These are phyloP conservation scores for Drepanosiphum platanoidis DNA, from an alignment of 2,888 invertebrate species.

Conservation along the genomic window DNA sequence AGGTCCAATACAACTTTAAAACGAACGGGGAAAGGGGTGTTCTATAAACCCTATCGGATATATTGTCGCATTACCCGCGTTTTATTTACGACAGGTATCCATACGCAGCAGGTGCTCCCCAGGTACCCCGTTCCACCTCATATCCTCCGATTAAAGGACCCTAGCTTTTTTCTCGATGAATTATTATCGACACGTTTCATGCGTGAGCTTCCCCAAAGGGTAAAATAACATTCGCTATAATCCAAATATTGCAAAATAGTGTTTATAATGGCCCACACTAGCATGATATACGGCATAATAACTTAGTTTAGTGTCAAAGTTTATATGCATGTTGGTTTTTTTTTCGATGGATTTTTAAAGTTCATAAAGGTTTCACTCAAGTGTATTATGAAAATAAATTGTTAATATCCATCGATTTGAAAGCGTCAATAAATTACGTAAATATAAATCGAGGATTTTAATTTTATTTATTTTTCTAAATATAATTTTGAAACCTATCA, in stretches of 20 bases:
- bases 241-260: slow-evolving; percentile 61
- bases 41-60: slow-evolving; percentile 56
- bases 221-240: slow-evolving; percentile 61
- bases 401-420: slow-evolving; percentile 18
- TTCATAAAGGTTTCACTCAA: slow-evolving; percentile 47
- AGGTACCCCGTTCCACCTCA: slow-evolving; percentile 48
- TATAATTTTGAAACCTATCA: not conserved
- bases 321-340: slow-evolving; percentile 43
- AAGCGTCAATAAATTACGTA: slow-evolving; percentile 25
- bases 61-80: slow-evolving; percentile 60
- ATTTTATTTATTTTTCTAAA: slow-evolving; percentile 6
- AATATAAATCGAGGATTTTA: slow-evolving; percentile 27
- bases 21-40: not conserved
- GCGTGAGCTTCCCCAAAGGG: slow-evolving; percentile 59
- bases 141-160: slow-evolving; percentile 55
- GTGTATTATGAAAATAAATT: slow-evolving; percentile 44
- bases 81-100: slow-evolving; percentile 59
- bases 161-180: slow-evolving; percentile 61
- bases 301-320: slow-evolving; percentile 59
- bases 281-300: slow-evolving; percentile 59
- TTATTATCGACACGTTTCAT: slow-evolving; percentile 62
- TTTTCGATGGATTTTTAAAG: slow-evolving; percentile 48
- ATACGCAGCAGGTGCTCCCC: slow-evolving; percentile 56
- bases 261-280: slow-evolving; percentile 52
- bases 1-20: slow-evolving; percentile 51